These are phyloP conservation scores for Serilophus lunatus DNA, from an alignment of 2,113 vertebrate species.

Conservation along the genomic window DNA sequence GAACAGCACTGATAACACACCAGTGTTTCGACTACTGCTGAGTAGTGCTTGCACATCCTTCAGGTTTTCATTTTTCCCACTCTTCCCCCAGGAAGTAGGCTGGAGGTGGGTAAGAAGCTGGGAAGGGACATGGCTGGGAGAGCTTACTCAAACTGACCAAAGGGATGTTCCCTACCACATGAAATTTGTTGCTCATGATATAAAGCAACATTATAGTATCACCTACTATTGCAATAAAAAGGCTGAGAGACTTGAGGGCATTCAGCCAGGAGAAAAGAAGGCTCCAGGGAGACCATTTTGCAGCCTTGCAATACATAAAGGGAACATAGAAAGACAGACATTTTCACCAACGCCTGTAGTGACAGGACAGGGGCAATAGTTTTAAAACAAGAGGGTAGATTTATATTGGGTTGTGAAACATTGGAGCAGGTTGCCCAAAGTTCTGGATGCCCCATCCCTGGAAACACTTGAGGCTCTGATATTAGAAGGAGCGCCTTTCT, in stretches of 20 bases:
- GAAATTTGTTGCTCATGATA: background rate
- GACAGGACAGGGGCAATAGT: background rate
- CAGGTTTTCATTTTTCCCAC: background rate
- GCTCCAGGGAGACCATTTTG: background rate
- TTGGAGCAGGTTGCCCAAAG: background rate
- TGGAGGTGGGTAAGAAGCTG: background rate
- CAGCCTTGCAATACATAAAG: background rate
- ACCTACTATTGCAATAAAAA: background rate
- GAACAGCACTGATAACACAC: background rate
- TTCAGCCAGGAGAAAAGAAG: background rate
- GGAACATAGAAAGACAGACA: background rate
- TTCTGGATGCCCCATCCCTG: background rate
- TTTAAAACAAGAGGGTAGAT: background rate
- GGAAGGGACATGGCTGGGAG: background rate
- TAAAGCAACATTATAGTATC: background rate
- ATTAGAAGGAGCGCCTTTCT: background rate
- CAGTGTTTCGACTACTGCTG: background rate
- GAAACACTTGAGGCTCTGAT: background rate
- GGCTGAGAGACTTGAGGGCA: background rate
- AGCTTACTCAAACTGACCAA: background rate
- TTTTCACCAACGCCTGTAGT: background rate
- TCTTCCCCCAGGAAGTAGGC: background rate
- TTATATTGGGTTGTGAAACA: background rate
- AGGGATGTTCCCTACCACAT: background rate
- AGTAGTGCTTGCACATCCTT: background rate